phyloP scores from a whole-genome alignment of 2,888 invertebrate genomes.

The Itoplectis maculator region DNA sequence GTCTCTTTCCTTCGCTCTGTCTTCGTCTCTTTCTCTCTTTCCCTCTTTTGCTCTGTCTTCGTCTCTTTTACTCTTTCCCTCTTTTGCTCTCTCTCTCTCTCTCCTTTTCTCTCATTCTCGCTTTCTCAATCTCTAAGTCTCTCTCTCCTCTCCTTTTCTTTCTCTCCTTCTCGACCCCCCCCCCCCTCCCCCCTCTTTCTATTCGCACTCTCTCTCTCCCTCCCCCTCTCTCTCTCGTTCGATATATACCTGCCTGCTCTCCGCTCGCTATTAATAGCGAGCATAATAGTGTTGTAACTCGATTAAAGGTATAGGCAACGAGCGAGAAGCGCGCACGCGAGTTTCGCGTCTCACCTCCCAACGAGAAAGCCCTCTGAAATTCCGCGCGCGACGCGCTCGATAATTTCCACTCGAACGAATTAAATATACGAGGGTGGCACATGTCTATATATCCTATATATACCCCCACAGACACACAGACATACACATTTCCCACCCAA shows the following conservation, averaged over 20 bases:
- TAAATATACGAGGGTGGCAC: constrained; percentile 8
- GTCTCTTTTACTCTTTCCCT: no score
- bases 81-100: constrained; percentile 6
- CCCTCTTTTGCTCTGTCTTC: no score
- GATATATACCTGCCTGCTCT: background rate
- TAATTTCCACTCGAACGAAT: constrained; percentile 32
- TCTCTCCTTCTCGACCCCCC: no score
- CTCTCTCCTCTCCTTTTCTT: background rate
- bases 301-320: constrained; percentile 47
- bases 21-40: background rate
- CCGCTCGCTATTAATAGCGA: constrained; percentile 53
- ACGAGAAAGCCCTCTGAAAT: constrained; percentile 23
- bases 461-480: no score
- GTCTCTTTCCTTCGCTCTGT: background rate
- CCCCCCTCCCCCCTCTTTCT: no score
- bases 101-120: constrained; percentile 49
- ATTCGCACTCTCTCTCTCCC: background rate
- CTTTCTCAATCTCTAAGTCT: no score
- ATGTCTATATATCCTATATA: background rate
- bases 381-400: constrained; percentile 18
- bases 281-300: constrained; percentile 62
- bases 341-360: constrained; percentile 25
- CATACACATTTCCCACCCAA: no score
- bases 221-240: constrained; percentile 16
- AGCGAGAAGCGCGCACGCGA: background rate